These are phyloP conservation scores for Micrasema longulum DNA, from an alignment of 1,140 invertebrate genomes.

Conservation along the genomic window DNA sequence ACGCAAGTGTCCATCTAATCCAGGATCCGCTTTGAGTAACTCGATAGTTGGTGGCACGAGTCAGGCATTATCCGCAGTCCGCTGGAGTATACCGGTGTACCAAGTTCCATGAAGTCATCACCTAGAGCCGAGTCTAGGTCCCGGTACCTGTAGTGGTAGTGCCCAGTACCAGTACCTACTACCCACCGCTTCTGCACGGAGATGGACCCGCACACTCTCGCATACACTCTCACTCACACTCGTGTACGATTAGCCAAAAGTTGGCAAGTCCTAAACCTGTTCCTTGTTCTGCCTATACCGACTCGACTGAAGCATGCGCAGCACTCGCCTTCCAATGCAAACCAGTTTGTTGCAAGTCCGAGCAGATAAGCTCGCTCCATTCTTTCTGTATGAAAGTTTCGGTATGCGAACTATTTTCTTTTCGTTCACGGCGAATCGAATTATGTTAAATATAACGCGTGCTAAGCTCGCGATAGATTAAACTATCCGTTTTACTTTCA, in stretches of 20 bases:
- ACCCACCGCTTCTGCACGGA: background rate
- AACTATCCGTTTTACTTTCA: slow-evolving; percentile 3
- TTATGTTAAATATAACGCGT: background rate
- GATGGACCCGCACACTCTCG: background rate
- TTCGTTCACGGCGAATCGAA: background rate
- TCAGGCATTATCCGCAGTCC: too few species aligned
- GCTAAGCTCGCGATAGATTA: background rate
- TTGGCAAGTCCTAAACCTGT: slow-evolving; percentile 30
- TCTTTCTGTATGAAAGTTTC: slow-evolving; percentile 33
- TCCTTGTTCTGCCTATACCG: slow-evolving; percentile 7
- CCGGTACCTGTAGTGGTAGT: too few species aligned
- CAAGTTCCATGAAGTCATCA: slow-evolving; percentile 15
- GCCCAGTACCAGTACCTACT: too few species aligned
- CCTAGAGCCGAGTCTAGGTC: background rate
- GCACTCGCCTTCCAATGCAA: slow-evolving; percentile 23
- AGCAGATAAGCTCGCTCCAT: slow-evolving; percentile 14
- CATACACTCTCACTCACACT: background rate
- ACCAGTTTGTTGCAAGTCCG: slow-evolving; percentile 10
- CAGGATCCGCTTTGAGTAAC: background rate
- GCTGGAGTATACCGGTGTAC: too few species aligned
- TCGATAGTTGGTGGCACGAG: background rate
- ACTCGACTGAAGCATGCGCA: background rate
- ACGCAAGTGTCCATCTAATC: background rate
- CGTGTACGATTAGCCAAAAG: slow-evolving; percentile 26
- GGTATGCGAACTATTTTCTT: slow-evolving; percentile 26